These are phyloP conservation scores for Odocoileus hemionus DNA, from an alignment of 2,113 vertebrate species.

Conservation along the genomic window DNA sequence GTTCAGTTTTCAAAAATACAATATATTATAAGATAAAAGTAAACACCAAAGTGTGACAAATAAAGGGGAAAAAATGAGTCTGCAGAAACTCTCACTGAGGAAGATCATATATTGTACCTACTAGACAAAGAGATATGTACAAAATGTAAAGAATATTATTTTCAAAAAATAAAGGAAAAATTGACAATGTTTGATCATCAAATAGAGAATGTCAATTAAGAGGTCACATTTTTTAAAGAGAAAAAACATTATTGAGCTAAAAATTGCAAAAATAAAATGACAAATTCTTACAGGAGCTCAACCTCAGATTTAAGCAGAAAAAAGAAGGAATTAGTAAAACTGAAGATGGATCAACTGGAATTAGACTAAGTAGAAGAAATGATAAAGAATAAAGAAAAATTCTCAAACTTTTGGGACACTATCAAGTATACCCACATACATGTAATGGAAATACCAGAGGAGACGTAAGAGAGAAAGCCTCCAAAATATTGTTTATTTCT, in stretches of 20 bases:
- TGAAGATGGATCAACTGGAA: background rate
- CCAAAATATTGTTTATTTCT: background rate
- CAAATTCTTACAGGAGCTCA: background rate
- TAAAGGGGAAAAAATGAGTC: background rate
- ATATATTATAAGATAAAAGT: background rate
- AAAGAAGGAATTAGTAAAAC: background rate
- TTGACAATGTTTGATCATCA: background rate
- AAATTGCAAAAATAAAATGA: background rate
- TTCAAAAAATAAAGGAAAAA: background rate
- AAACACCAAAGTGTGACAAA: background rate
- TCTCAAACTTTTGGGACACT: background rate
- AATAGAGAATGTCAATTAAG: background rate
- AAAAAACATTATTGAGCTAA: background rate
- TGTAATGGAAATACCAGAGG: background rate
- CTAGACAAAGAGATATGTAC: background rate
- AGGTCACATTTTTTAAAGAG: background rate
- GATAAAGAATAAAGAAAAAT: background rate
- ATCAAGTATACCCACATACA: background rate
- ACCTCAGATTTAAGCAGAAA: background rate
- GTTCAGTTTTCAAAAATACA: background rate
- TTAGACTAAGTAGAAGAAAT: background rate
- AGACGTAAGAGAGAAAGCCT: background rate
- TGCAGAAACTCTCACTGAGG: background rate
- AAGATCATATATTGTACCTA: background rate
- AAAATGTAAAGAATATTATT: background rate